These are phyloP conservation scores for Syndactyla subalaris DNA, from an alignment of 2,797 vertebrate genomes.

Conservation along the genomic window DNA sequence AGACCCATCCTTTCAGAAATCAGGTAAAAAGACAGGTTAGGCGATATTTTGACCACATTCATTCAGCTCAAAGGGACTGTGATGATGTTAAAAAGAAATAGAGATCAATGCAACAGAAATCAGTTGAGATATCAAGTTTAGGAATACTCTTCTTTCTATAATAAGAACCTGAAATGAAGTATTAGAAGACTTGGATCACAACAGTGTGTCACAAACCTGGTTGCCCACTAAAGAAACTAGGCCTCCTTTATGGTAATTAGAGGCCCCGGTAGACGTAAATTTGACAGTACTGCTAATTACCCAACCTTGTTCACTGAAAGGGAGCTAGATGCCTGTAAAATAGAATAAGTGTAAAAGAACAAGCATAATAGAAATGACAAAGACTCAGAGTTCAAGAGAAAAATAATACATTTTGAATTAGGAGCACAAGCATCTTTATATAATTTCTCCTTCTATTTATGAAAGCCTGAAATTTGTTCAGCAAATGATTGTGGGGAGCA, in stretches of 20 bases:
- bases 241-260: constrained; percentile 4
- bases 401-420: neutral
- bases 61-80: rapidly evolving
- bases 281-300: constrained; percentile 54
- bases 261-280: neutral
- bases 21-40: neutral
- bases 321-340: constrained; percentile 25
- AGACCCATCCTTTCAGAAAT: neutral
- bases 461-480: neutral
- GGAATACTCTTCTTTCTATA: neutral
- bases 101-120: neutral
- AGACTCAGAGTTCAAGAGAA: constrained; percentile 14
- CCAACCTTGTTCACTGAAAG: neutral
- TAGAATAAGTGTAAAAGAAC: neutral
- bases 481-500: neutral
- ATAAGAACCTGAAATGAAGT: neutral
- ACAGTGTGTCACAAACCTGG: neutral
- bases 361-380: constrained; percentile 37
- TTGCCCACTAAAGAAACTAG: neutral
- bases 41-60: neutral
- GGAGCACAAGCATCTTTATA: neutral
- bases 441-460: neutral
- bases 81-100: neutral
- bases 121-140: neutral
- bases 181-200: constrained; percentile 4